phyloP scores from a whole-genome alignment of 2,113 vertebrate species.

The Lagopus muta region DNA sequence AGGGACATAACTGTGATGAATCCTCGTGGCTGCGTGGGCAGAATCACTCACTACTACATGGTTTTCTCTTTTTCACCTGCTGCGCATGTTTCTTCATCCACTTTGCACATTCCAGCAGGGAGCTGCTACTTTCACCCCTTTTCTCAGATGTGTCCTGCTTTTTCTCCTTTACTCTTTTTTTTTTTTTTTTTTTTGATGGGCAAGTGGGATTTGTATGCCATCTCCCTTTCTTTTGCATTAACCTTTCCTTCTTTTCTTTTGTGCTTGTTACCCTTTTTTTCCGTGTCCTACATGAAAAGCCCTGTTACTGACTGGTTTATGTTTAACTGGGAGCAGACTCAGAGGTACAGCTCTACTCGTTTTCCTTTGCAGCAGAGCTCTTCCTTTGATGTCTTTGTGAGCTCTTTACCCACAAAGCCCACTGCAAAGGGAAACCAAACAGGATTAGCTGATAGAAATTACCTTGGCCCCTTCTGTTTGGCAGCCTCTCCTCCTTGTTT shows the following conservation, averaged over 20 bases:
- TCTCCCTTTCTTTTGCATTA: background rate
- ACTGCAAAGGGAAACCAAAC: constrained; percentile 61
- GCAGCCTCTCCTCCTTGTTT: constrained; percentile 37
- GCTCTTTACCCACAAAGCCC: constrained; percentile 39
- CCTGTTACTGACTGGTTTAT: background rate
- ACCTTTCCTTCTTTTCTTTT: background rate
- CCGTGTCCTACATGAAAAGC: background rate
- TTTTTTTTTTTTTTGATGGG: background rate
- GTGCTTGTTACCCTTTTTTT: background rate
- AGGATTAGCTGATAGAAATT: constrained; percentile 68
- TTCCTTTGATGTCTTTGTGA: constrained; percentile 71
- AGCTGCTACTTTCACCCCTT: background rate
- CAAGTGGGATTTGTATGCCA: background rate
- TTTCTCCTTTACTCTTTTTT: background rate
- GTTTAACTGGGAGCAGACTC: constrained; percentile 25
- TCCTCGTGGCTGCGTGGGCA: background rate
- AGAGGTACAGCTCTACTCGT: background rate
- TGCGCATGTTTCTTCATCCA: background rate
- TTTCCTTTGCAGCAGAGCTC: constrained; percentile 54
- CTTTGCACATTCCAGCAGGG: background rate
- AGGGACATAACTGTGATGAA: background rate
- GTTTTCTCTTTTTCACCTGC: background rate
- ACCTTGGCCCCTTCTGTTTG: constrained; percentile 56
- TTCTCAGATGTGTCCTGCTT: background rate
- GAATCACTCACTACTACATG: background rate